Evolutionary conservation across 2,888 invertebrate genomes (phyloP), one percentile per base, ranked within the genome.

Genomic region (Vandiemenella viatica): DNA sequence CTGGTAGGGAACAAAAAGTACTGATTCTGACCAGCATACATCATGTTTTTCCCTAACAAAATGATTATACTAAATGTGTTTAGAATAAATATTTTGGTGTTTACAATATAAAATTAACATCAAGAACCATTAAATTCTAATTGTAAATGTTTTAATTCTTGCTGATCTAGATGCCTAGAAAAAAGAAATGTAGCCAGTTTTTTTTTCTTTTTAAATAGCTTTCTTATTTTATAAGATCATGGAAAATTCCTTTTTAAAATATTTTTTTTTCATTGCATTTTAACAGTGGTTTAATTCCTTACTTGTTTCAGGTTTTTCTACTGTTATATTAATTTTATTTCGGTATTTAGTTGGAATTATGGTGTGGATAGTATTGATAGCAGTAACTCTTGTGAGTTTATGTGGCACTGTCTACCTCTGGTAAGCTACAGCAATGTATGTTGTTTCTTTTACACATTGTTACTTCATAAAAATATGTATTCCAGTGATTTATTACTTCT

Each of bases 321-420:
- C 74, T 38, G 54, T 72, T 2, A 66, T 78, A 45, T 62, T 77
- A 49, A 63, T 78, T 20, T 65, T 77, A 53, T 62, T 67, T 51
- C 61, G 68, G 37, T 77, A 70, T 59, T 61, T 77, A 50, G 77
- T 75, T 17, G 73, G 72, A 45, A 61, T 76, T 49, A 68, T 80
- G 15, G 74, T 80, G 50, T 80, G 79, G 74, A 58, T 75, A n/a
- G 69, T 79, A 16, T 63, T 80, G 17, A 60, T 72, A 38, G 71
- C 72, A 10, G 70, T 71, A 7, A 65, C 71, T 8, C 32, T 73
- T 7, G 70, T 70, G 17, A 70, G 72, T 47, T 57, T 76, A 21
- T 70, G 63, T 13, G 75, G 70, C 32, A 74, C 79, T 4, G 63
- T 70, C 18, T 75, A 72, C 58, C 65, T 79, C 49, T 82, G 81